A percentile compares a stretch with the other conserved stretches of the same genome.
Evolutionary conservation across 2,797 vertebrate genomes (phyloP).

Genomic region (Ctenochaetus hawaiiensis): DNA sequence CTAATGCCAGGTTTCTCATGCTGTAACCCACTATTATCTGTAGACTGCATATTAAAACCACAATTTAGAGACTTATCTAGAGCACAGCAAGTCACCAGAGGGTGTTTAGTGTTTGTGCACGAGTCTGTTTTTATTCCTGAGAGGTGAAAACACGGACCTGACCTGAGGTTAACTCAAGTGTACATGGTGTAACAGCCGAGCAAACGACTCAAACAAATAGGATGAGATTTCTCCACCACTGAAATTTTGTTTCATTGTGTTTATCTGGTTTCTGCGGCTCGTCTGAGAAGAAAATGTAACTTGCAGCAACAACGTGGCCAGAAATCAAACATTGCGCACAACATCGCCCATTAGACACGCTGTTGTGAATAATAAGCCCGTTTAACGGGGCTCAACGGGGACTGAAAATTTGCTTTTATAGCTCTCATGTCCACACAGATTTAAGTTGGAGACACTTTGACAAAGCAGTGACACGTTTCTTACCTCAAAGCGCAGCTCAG

Average conservation of each 20-base stretch:
- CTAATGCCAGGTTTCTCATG: constrained; percentile 54
- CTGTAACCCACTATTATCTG: constrained; percentile 3
- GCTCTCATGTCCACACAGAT: neutral
- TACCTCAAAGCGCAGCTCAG: constrained; percentile 75
- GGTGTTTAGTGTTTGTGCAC: neutral
- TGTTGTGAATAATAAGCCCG: constrained; percentile 18
- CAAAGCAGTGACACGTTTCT: constrained; percentile 51
- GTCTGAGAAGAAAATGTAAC: constrained; percentile 34
- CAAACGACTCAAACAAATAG: constrained; percentile 24
- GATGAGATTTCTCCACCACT: neutral
- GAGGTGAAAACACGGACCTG: neutral
- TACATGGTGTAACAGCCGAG: neutral
- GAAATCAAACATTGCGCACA: constrained; percentile 40
- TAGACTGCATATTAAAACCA: neutral
- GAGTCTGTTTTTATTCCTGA: constrained; percentile 4
- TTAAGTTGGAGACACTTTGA: constrained; percentile 49
- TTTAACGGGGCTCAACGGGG: neutral
- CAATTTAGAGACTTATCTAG: neutral
- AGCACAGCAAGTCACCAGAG: neutral
- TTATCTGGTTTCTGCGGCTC: neutral
- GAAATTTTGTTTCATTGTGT: neutral
- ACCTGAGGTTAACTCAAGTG: constrained; percentile 19
- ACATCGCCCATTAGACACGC: constrained; percentile 3
- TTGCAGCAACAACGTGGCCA: constrained; percentile 66
- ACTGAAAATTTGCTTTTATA: neutral